Evolutionary conservation across 1,140 invertebrate species (phyloP).

Genomic region (Gerris buenoi): DNA sequence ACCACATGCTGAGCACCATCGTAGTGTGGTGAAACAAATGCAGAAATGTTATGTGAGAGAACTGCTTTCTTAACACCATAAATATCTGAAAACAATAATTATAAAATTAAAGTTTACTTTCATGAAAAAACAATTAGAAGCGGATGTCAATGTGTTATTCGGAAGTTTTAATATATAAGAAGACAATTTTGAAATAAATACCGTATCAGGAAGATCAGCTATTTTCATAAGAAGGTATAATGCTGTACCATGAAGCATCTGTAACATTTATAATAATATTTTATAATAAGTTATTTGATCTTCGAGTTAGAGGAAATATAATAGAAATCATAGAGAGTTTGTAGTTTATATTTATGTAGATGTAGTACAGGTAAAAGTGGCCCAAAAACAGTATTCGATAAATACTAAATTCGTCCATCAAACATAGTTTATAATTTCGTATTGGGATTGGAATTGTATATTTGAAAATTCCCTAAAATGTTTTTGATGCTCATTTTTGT

Average conservation of each 20-base stretch:
- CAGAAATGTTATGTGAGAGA: slow-evolving; percentile 42
- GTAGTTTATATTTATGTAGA: too few species aligned
- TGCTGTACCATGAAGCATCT: neutral
- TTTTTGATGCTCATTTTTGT: too few species aligned
- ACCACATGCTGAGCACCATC: slow-evolving; percentile 35
- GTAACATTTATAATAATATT: too few species aligned
- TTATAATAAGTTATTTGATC: too few species aligned
- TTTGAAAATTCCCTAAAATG: too few species aligned
- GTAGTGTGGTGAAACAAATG: slow-evolving; percentile 46
- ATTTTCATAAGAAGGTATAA: neutral
- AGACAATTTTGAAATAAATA: neutral
- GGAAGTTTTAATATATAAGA: neutral
- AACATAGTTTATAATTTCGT: too few species aligned
- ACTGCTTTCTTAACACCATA: slow-evolving; percentile 45
- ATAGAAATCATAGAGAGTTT: too few species aligned
- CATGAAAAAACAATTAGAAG: neutral
- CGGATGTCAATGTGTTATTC: neutral
- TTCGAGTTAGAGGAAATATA: too few species aligned
- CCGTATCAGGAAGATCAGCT: neutral
- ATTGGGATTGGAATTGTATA: too few species aligned
- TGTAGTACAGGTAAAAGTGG: too few species aligned
- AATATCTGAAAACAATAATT: slow-evolving; percentile 34
- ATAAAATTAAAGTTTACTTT: neutral
- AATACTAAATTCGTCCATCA: too few species aligned
- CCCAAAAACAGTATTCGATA: too few species aligned